Conservation (phyloP, 1,140 invertebrate species). For the Oreohelix idahoensis region DNA sequence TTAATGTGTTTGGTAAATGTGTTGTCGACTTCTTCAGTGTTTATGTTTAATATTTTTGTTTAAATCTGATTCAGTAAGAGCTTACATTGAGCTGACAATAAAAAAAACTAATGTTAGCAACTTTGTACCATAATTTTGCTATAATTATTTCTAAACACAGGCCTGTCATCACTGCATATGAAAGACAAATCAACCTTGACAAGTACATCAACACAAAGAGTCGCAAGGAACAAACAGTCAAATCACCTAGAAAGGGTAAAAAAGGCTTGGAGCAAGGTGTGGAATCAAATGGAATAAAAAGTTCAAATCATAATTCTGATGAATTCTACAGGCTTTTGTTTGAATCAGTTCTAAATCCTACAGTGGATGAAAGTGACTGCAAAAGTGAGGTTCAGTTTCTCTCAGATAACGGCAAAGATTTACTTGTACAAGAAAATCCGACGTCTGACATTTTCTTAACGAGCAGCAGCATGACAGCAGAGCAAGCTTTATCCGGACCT, state of each 20-base stretch:
- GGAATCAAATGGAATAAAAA: not conserved
- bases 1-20: no score
- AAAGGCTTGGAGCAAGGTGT: not conserved
- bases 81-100: no score
- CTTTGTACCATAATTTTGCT: no score
- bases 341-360: not conserved
- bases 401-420: not conserved
- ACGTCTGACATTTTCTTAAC: not conserved
- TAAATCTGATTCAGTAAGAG: no score
- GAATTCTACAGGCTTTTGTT: not conserved
- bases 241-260: conserved; percentile 2
- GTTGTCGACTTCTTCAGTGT: no score
- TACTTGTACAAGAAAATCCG: no score
- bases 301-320: not conserved
- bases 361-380: not conserved
- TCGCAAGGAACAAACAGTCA: conserved; percentile 41
- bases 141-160: conserved; percentile 1
- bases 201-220: conserved; percentile 50
- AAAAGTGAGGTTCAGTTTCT: not conserved
- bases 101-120: no score
- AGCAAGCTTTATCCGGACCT: not conserved
- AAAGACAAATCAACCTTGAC: conserved; percentile 60
- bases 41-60: no score
- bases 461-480: not conserved
- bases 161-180: conserved; percentile 48